Evolutionary conservation across 2,113 vertebrate genomes (phyloP).

Genomic region (Nestor notabilis): DNA sequence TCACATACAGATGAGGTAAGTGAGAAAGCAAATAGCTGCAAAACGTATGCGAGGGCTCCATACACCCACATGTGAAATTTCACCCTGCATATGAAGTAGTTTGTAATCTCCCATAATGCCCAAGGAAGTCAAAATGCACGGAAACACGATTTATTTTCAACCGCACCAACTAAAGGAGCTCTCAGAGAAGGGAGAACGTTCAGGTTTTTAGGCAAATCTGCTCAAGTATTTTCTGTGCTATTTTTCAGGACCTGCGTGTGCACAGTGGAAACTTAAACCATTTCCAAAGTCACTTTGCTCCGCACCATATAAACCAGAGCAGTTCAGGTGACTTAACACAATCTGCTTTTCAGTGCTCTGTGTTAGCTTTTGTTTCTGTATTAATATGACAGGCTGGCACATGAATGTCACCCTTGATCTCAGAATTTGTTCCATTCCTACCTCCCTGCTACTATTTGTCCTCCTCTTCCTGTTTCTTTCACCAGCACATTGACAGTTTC

Average conservation of each 20-base stretch:
- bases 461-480: neutral
- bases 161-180: neutral
- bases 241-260: neutral
- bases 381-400: neutral
- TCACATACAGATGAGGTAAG: neutral
- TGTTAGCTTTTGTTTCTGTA: neutral
- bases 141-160: constrained; percentile 29
- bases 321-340: neutral
- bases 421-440: neutral
- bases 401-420: neutral
- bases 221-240: neutral
- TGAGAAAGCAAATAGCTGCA: constrained; percentile 23
- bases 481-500: neutral
- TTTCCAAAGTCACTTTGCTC: neutral
- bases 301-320: neutral
- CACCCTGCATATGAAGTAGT: neutral
- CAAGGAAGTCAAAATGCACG: neutral
- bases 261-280: neutral
- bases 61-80: constrained; percentile 24
- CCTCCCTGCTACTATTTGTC: neutral
- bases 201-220: neutral
- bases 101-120: neutral
- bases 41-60: neutral
- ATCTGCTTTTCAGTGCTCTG: neutral
- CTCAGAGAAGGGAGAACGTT: neutral